Evolutionary conservation across 35 echinoderm and acorn worm species (phyloP).

Genomic region (Lytechinus pictus): DNA sequence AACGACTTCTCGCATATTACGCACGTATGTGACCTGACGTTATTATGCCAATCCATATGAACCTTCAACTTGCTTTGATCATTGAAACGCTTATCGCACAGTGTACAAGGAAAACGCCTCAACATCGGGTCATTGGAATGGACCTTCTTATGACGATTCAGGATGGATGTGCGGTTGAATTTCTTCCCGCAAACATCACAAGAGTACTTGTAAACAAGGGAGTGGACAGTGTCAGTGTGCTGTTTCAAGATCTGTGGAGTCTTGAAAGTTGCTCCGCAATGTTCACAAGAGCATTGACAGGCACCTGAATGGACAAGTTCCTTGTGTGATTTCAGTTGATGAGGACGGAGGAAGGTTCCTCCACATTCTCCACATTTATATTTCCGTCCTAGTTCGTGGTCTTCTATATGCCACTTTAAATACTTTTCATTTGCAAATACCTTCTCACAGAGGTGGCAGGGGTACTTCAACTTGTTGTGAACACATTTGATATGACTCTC

Average conservation of each 20-base stretch:
- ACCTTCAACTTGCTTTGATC: not conserved
- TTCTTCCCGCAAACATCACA: not conserved
- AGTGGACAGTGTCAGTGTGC: not conserved
- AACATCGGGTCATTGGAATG: not conserved
- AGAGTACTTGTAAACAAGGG: not conserved
- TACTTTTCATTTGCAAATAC: not conserved
- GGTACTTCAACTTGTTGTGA: not conserved
- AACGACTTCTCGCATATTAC: not conserved
- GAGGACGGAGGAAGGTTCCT: not conserved
- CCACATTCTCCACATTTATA: not conserved
- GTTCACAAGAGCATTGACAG: not conserved
- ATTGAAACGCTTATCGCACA: not conserved
- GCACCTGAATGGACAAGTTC: not conserved
- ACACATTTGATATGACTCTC: not conserved
- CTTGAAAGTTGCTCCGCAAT: not conserved
- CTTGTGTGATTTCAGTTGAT: not conserved
- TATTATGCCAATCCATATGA: not conserved
- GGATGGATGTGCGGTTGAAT: not conserved
- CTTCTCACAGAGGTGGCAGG: not conserved
- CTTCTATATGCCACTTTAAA: not conserved
- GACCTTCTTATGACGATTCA: not conserved
- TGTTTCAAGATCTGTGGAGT: not conserved
- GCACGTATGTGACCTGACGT: not conserved
- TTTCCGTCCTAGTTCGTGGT: not conserved
- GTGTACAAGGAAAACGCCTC: not conserved